Conservation (phyloP, 1,140 invertebrate genomes). For the Zaprionus camerounensis region DNA sequence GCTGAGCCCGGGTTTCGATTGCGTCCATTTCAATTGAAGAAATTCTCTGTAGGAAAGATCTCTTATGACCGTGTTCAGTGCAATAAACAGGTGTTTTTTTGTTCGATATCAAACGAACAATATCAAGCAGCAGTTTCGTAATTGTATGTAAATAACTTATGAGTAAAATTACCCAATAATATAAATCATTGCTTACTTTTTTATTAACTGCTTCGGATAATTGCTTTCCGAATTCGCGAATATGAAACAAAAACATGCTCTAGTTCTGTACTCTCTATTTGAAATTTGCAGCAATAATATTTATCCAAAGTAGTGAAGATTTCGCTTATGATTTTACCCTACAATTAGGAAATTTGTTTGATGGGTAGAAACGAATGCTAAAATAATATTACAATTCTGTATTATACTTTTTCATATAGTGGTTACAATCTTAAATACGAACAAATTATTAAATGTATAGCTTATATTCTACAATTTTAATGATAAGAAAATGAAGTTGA, state of each 20-base stretch:
- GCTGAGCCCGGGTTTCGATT: constrained; percentile 45
- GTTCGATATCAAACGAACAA: not conserved
- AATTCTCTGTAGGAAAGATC: constrained; percentile 54
- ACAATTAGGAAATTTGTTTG: not conserved
- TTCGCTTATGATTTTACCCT: not conserved
- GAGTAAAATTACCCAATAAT: no score
- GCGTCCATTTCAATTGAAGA: constrained; percentile 62
- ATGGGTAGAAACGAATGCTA: not conserved
- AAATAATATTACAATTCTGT: no score
- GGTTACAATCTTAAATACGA: no score
- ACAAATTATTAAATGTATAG: no score
- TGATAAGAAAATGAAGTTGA: not conserved
- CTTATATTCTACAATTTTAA: no score
- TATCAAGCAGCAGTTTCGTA: not conserved
- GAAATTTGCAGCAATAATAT: not conserved
- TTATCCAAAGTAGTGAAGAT: not conserved
- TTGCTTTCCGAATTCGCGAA: not conserved
- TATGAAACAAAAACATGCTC: not conserved
- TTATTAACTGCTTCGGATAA: not conserved
- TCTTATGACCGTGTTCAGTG: constrained; percentile 35
- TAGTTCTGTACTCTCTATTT: not conserved
- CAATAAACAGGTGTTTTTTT: not conserved
- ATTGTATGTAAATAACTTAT: not conserved
- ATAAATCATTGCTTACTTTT: not conserved
- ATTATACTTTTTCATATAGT: no score